Evolutionary conservation across 2,797 vertebrate genomes (phyloP).

Genomic region (Xenopus petersii): DNA sequence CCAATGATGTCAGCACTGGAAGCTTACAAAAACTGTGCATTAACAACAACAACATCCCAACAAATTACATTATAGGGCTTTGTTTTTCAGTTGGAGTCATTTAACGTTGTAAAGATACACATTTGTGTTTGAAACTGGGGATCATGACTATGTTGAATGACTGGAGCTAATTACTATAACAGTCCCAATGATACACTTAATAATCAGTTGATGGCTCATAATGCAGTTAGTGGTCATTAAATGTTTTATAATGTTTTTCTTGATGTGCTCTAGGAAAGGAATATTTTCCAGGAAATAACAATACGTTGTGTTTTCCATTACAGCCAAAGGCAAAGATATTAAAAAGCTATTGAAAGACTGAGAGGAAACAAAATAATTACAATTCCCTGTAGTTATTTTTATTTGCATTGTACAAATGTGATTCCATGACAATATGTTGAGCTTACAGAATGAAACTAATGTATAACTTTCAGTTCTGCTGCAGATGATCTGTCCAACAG

Average conservation of each 20-base stretch:
- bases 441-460: not conserved
- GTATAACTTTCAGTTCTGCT: slow-evolving; percentile 4
- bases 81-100: too few species aligned
- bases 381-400: not conserved
- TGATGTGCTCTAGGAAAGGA: not conserved
- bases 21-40: too few species aligned
- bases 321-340: not conserved
- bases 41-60: too few species aligned
- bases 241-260: slow-evolving; percentile 11
- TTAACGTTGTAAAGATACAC: too few species aligned
- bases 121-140: too few species aligned
- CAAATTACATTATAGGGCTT: too few species aligned
- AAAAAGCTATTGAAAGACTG: slow-evolving; percentile 12
- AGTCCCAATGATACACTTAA: not conserved
- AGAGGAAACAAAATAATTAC: slow-evolving; percentile 12
- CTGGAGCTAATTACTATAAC: too few species aligned
- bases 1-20: too few species aligned
- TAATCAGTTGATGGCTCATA: not conserved
- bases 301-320: not conserved
- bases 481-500: not conserved
- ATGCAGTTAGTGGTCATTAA: not conserved
- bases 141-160: too few species aligned
- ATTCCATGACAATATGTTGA: slow-evolving; percentile 5
- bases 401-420: not conserved
- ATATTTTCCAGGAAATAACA: slow-evolving; percentile 11